Conservation (phyloP, 2,113 vertebrate species). For the Misgurnus mizolepis region DNA sequence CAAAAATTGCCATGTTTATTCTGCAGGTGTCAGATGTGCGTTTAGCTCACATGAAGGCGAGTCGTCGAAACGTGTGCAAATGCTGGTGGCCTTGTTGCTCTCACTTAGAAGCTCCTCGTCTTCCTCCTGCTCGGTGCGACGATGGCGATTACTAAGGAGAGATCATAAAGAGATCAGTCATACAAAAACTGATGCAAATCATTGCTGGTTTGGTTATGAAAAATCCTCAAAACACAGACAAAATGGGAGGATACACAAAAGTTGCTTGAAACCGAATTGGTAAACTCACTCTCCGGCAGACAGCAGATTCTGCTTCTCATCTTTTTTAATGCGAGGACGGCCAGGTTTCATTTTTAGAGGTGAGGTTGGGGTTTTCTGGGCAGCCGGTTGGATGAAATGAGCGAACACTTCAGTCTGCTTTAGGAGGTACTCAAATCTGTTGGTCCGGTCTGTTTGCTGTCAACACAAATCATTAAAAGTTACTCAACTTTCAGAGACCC, state of each 20-base stretch:
- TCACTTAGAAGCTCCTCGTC: constrained; percentile 95
- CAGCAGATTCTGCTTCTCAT: constrained; percentile 96
- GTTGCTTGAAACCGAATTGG: neutral
- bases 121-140: constrained; percentile 96
- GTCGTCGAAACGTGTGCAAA: constrained; percentile 95
- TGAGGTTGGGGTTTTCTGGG: constrained; percentile 97
- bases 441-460: constrained; percentile 95
- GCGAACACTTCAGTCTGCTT: constrained; percentile 98
- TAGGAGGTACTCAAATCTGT: constrained; percentile 97
- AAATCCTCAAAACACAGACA: no score
- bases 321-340: constrained; percentile 93
- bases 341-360: constrained; percentile 99
- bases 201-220: no score
- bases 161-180: neutral
- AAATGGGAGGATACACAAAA: neutral
- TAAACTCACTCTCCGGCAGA: constrained; percentile 94
- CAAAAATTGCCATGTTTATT: neutral
- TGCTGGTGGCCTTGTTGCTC: constrained; percentile 91
- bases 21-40: neutral
- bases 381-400: constrained; percentile 98
- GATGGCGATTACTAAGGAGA: constrained; percentile 85
- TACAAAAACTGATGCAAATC: no score
- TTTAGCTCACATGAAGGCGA: constrained; percentile 90
- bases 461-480: constrained; percentile 42
- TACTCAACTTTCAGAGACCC: constrained; percentile 24